Percentiles rank a stretch among this genome's conserved stretches.
Evolutionary conservation across 2,888 invertebrate genomes (phyloP).

Genomic region (Drosophila paranaensis): DNA sequence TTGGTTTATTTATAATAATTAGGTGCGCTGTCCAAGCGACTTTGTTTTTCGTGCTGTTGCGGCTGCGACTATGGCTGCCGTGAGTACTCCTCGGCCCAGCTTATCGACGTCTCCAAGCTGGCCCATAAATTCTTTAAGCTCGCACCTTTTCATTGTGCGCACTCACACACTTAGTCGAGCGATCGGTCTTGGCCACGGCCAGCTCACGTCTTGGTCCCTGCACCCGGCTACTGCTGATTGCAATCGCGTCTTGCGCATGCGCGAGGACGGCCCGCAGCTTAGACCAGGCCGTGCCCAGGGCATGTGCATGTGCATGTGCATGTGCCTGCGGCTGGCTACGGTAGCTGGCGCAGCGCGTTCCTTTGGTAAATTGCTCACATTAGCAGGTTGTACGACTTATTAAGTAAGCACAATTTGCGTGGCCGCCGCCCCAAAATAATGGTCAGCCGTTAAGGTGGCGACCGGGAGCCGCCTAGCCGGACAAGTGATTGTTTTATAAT

Average conservation of each 20-base stretch:
- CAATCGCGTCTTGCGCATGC: conserved; percentile 74
- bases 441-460: conserved; percentile 76
- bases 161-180: conserved; percentile 66
- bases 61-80: conserved; percentile 8
- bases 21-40: conserved; percentile 80
- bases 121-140: conserved; percentile 84
- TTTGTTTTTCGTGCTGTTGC: conserved; percentile 48
- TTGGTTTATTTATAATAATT: conserved; percentile 85
- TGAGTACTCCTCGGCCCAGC: conserved; percentile 54
- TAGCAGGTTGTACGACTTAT: conserved; percentile 84
- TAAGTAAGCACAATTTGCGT: conserved; percentile 84
- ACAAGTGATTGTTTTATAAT: conserved; percentile 84
- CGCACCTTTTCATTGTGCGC: conserved; percentile 83
- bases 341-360: conserved; percentile 65
- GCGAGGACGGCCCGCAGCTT: conserved; percentile 59
- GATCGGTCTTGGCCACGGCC: conserved; percentile 26
- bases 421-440: conserved; percentile 81
- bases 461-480: conserved; percentile 74
- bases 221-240: conserved; percentile 60
- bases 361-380: conserved; percentile 84
- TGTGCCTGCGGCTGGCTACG: conserved; percentile 35
- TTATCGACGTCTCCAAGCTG: conserved; percentile 73
- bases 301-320: conserved; percentile 1
- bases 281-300: conserved; percentile 10
- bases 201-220: conserved; percentile 8